These are phyloP conservation scores for Poeciliopsis infans DNA, from an alignment of 2,797 vertebrate genomes.

Conservation along the genomic window DNA sequence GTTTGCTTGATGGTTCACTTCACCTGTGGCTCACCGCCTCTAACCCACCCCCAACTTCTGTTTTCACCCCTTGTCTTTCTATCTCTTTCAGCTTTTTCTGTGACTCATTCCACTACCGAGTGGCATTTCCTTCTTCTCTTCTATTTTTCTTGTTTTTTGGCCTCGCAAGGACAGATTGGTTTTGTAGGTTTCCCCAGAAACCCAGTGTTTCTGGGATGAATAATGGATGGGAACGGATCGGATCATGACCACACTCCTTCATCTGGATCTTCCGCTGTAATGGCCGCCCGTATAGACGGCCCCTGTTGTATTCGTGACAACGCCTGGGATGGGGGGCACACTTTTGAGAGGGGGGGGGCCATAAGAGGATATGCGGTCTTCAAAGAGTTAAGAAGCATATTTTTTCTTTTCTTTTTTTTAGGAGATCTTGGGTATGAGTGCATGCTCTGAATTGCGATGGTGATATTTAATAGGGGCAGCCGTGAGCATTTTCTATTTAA, in stretches of 20 bases:
- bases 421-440: constrained; percentile 17
- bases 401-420: background rate
- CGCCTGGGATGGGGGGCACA: constrained; percentile 18
- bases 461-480: constrained; percentile 61
- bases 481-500: constrained; percentile 72
- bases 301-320: constrained; percentile 31
- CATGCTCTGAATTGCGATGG: constrained; percentile 28
- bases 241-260: constrained; percentile 74
- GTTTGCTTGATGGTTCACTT: constrained; percentile 26
- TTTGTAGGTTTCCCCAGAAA: constrained; percentile 65
- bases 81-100: constrained; percentile 29
- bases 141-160: constrained; percentile 19
- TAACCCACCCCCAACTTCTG: constrained; percentile 41
- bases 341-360: background rate
- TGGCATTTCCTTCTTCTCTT: constrained; percentile 63
- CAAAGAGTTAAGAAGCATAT: constrained; percentile 52
- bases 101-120: constrained; percentile 51
- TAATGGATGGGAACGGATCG: constrained; percentile 79
- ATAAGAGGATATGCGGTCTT: constrained; percentile 14
- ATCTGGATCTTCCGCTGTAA: constrained; percentile 75
- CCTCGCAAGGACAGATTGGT: constrained; percentile 73
- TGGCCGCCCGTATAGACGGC: constrained; percentile 59
- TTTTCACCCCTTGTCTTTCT: constrained; percentile 25
- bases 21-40: constrained; percentile 13
- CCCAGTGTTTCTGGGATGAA: constrained; percentile 70